These are phyloP conservation scores for Dolomedes plantarius DNA, from an alignment of 2,888 invertebrate genomes.

Conservation along the genomic window DNA sequence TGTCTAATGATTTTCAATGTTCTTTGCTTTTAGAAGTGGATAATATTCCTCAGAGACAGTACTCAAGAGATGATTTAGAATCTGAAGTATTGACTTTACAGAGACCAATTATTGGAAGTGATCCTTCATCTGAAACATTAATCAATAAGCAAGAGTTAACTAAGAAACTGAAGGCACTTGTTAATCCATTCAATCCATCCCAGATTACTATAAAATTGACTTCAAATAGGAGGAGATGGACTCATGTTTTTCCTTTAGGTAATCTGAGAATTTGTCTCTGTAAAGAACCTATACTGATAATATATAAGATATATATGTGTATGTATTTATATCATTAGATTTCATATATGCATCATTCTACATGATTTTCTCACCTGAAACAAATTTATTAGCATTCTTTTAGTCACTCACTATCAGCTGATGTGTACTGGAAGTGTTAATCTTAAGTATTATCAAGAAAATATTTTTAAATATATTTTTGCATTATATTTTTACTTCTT, in stretches of 20 bases:
- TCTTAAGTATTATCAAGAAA: too few relatives aligned
- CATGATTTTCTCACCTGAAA: neutral
- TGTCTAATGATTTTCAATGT: too few relatives aligned
- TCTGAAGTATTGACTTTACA: constrained; percentile 42
- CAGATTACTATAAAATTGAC: constrained; percentile 97
- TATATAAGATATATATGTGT: too few relatives aligned
- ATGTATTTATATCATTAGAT: too few relatives aligned
- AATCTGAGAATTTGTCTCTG: constrained; percentile 21
- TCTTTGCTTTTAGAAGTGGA: constrained; percentile 48
- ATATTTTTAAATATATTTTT: too few relatives aligned
- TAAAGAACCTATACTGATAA: neutral
- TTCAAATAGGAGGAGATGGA: constrained; percentile 96
- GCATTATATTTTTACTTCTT: too few relatives aligned
- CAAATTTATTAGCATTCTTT: too few relatives aligned
- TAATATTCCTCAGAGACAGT: constrained; percentile 18
- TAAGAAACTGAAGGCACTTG: constrained; percentile 80
- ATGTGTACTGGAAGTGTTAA: too few relatives aligned
- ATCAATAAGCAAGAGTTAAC: constrained; percentile 50
- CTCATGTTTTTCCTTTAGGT: constrained; percentile 98
- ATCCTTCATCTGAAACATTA: constrained; percentile 71
- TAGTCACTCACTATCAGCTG: too few relatives aligned
- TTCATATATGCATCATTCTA: too few relatives aligned
- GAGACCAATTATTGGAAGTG: constrained; percentile 73
- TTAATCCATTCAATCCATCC: constrained; percentile 99
- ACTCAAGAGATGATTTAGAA: constrained; percentile 63